Evolutionary conservation across 2,113 vertebrate genomes (phyloP), one percentile per base, ranked within the genome.

Genomic region (Haliaeetus leucogaster): DNA sequence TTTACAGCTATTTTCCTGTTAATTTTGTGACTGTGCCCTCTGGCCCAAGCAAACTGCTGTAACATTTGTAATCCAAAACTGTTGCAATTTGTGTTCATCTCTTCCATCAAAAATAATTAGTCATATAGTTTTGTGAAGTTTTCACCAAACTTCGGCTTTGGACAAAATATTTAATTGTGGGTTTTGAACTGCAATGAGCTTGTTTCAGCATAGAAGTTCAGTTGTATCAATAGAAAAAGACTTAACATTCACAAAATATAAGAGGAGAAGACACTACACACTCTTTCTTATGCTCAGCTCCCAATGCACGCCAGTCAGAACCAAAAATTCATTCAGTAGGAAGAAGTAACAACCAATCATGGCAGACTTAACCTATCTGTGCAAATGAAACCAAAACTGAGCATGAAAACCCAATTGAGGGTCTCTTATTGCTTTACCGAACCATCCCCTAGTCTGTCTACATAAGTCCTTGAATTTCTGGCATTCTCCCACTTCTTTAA

Each of bases 61-160:
- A 96, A 91, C 26, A 82, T 95, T 96, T 92, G 73, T 76, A 91
- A 86, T 89, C 73, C 61, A 89, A 95, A 92, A 25, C 6, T 2
- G 40, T 53, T 87, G 68, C 38, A 89, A 52, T 67, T 77, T 73
- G 25, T 79, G 58, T 70, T 96, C 43, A 26, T 83, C 63, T 86
- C 50, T 90, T 93, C 77, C 70, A 79, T 90, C 77, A 95, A 84
- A 95, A 93, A 92, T 72, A 95, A 95, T 96, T 92, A 95, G 65
- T 90, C 74, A 82, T 48, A 65, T 6, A 71, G 25, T 79, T 95
- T 89, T 89, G 26, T 89, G 81, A 95, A 84, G 34, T 91, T 90
- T 91, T 67, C 61, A 83, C 32, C 50, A 92, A 81, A 95, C 43
- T 2, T 91, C 19, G 45, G 43, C 11, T 76, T 90, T 84, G 68